Conservation (phyloP, 1,140 invertebrate genomes). For the Oreohelix idahoensis region DNA sequence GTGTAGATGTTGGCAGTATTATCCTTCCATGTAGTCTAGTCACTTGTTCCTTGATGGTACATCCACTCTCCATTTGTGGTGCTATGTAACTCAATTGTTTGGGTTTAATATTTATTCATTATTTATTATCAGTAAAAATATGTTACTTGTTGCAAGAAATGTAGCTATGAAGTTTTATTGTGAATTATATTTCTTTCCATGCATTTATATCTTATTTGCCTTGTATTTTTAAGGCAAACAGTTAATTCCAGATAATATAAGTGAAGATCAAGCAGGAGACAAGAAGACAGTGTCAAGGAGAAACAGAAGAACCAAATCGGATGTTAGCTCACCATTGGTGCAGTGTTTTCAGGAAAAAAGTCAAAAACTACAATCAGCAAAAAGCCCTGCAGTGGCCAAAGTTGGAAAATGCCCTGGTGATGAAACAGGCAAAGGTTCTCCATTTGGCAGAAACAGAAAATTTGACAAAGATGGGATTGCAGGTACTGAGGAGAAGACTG, state of each 20-base stretch:
- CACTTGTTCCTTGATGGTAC: no score
- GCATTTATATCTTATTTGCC: not conserved
- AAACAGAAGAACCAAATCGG: not conserved
- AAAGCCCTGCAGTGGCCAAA: not conserved
- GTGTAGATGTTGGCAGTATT: no score
- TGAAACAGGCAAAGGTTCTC: not conserved
- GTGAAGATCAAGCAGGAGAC: not conserved
- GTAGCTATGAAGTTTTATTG: no score
- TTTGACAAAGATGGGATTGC: not conserved
- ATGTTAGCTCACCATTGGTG: not conserved
- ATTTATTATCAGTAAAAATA: no score
- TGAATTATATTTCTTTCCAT: not conserved
- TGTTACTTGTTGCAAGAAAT: no score
- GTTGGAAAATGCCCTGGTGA: no score
- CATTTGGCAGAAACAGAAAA: not conserved
- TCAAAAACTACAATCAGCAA: not conserved
- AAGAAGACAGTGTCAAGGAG: not conserved
- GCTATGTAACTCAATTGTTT: not conserved
- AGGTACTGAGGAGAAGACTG: not conserved
- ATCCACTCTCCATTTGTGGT: not conserved
- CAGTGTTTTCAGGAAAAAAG: not conserved
- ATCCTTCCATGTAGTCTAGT: no score
- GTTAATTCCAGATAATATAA: not conserved
- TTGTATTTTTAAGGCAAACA: conserved; percentile 8
- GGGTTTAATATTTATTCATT: no score